Evolutionary conservation across 2,888 invertebrate genomes (phyloP), one percentile per base, ranked within the genome.

Genomic region (Meandrusa payeni): DNA sequence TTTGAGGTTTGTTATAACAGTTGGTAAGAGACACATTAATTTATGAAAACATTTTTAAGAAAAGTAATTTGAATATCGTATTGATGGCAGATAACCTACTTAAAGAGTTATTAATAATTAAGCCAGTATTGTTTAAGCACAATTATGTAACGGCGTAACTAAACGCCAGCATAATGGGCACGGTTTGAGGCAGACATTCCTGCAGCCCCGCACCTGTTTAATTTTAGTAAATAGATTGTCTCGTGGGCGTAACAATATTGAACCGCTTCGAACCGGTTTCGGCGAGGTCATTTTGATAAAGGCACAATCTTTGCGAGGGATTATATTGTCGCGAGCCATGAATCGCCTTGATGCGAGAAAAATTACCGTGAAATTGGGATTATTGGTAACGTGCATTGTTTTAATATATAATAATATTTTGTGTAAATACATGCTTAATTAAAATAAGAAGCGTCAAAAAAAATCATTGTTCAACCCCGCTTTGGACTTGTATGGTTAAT

Each of bases 241-340:
- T 41, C 11, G 41, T 32, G 12, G 41, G 33, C 41, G 34, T 28
- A 34, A 28, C 34, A 41, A 34, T 40, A 10, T 34, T 9, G 19
- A 41, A 41, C 34, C 29, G 40, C 36, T 41, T 40, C 20, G 31
- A 15, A 41, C 38, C 47, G 37, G 45, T 49, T 47, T 29, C 6
- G 13, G 15, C 43, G 43, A 47, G 43, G 46, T 24, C 47, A 29
- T 15, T 31, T 20, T 10, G 29, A 34, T 29, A 41, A 15, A 31
- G 17, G 33, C 33, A 12, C 32, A 26, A 31, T 24, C 31, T 15
- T 31, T 39, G 24, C 17, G 3, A 32, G 40, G n/a, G 40, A 26
- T 31, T 39, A n/a, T n/a, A 39, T 23, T 31, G 31, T 23, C 7
- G 10, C 20, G n/a, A 5, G 22, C 6, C 10, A 15, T n/a, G n/a